phyloP scores from a whole-genome alignment of 2,888 invertebrate species.

The Eulithis prunata region DNA sequence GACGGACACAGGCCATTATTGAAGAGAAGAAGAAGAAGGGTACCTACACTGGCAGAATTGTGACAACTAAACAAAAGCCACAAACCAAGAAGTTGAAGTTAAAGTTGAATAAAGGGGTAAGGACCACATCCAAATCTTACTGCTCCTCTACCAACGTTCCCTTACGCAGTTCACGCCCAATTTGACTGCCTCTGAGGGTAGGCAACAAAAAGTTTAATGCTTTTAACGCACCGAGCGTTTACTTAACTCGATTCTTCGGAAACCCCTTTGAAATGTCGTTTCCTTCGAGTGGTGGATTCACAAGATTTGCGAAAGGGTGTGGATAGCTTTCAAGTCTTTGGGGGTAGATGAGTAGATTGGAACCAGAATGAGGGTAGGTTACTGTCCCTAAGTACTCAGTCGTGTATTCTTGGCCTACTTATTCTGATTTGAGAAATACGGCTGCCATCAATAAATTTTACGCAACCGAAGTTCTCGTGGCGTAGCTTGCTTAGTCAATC shows the following conservation, averaged over 20 bases:
- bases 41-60: too few relatives aligned
- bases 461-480: too few relatives aligned
- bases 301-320: slow-evolving; percentile 24
- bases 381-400: not conserved
- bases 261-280: slow-evolving; percentile 31
- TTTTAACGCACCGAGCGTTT: slow-evolving; percentile 58
- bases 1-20: too few relatives aligned
- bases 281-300: slow-evolving; percentile 29
- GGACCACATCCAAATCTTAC: slow-evolving; percentile 23
- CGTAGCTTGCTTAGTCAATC: too few relatives aligned
- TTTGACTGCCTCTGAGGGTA: slow-evolving; percentile 59
- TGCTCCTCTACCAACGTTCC: slow-evolving; percentile 30
- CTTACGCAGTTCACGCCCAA: slow-evolving; percentile 63
- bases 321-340: slow-evolving; percentile 11
- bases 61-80: too few relatives aligned
- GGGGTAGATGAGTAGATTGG: slow-evolving; percentile 11
- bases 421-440: not conserved
- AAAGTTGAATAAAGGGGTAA: not conserved
- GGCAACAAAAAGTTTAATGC: slow-evolving; percentile 66
- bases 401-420: not conserved
- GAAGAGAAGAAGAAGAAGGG: too few relatives aligned
- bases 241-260: slow-evolving; percentile 55
- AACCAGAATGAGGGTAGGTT: not conserved
- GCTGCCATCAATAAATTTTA: too few relatives aligned
- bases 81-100: too few relatives aligned